Percentiles rank a stretch among this genome's conserved stretches.
Evolutionary conservation across 2,888 invertebrate genomes (phyloP).

Genomic region (Adelognathus sp.): DNA sequence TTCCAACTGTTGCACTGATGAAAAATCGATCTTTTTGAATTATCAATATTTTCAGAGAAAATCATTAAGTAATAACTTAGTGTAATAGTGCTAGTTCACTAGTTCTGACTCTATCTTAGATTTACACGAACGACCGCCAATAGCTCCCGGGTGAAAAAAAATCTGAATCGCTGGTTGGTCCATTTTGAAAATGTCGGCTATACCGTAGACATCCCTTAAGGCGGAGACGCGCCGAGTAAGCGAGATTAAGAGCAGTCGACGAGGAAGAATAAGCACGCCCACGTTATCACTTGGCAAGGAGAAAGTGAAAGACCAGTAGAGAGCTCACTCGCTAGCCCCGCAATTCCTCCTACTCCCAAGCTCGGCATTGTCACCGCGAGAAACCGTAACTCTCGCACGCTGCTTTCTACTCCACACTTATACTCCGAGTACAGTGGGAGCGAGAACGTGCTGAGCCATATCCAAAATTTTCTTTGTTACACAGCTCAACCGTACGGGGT

Average conservation of each 20-base stretch:
- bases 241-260: background rate
- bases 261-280: constrained; percentile 15
- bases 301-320: constrained; percentile 46
- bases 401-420: constrained; percentile 41
- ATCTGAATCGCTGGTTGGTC: background rate
- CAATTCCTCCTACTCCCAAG: constrained; percentile 35
- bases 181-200: background rate
- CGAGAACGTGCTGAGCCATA: constrained; percentile 34
- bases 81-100: too few species aligned
- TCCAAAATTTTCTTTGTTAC: constrained; percentile 18
- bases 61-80: too few species aligned
- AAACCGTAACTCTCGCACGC: constrained; percentile 49
- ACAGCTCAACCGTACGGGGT: background rate
- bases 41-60: too few species aligned
- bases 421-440: constrained; percentile 1
- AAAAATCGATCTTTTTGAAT: too few species aligned
- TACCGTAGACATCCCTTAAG: background rate
- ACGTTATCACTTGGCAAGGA: constrained; percentile 42
- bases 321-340: constrained; percentile 30
- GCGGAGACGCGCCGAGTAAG: background rate
- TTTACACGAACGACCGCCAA: too few species aligned
- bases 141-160: background rate
- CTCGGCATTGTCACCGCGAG: constrained; percentile 47
- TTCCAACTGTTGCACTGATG: too few species aligned
- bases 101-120: too few species aligned